These are phyloP conservation scores for Pangasius sanitwongsei DNA, from an alignment of 2,797 vertebrate species.

Conservation along the genomic window DNA sequence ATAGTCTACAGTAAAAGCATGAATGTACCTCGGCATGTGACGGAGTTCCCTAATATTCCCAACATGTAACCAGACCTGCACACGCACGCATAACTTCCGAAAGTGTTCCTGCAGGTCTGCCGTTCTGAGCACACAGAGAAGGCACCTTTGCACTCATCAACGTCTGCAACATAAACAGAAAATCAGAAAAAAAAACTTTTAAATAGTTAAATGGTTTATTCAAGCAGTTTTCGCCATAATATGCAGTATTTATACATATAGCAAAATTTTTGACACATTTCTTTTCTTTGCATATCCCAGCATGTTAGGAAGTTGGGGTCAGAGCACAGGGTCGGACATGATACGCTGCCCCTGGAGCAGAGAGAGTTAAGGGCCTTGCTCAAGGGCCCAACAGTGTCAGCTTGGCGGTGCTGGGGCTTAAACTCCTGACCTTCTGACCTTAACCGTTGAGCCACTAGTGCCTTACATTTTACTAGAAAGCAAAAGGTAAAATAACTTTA, in stretches of 20 bases:
- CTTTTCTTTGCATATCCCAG: no score
- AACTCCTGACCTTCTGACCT: neutral
- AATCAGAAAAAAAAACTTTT: neutral
- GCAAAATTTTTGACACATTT: neutral
- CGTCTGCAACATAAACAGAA: constrained; percentile 65
- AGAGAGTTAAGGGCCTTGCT: neutral
- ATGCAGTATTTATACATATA: neutral
- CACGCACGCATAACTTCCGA: constrained; percentile 70
- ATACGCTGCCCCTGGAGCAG: neutral
- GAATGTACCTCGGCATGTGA: constrained; percentile 70
- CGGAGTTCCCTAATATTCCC: constrained; percentile 57
- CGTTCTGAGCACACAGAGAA: constrained; percentile 58
- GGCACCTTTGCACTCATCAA: constrained; percentile 68
- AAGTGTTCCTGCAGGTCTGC: constrained; percentile 74
- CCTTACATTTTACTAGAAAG: neutral
- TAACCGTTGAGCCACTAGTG: neutral
- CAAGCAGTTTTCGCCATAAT: neutral
- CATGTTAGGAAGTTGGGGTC: neutral
- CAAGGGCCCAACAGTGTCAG: neutral
- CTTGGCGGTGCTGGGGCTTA: neutral
- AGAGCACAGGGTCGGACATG: neutral
- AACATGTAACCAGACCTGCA: constrained; percentile 68
- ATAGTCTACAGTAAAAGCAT: neutral
- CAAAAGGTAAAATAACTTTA: neutral
- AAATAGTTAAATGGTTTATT: neutral